These are phyloP conservation scores for Octodon degus DNA, from an alignment of 2,113 vertebrate species.

Conservation along the genomic window DNA sequence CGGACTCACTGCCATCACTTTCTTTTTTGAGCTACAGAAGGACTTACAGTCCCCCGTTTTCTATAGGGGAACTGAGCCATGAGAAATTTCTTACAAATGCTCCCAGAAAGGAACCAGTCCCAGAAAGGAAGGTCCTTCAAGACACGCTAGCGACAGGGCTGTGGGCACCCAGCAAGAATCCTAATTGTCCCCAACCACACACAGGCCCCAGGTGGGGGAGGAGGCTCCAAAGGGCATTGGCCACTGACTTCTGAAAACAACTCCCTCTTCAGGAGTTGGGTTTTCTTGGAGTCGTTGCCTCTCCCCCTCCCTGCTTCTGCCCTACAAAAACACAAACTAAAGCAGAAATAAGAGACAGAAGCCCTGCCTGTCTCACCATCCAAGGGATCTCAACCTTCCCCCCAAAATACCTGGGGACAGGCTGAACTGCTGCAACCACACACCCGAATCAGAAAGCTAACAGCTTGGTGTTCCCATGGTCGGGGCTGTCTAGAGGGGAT, in stretches of 20 bases:
- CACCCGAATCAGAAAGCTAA: background rate
- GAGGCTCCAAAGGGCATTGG: background rate
- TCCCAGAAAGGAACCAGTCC: conserved; percentile 82
- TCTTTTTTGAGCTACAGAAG: conserved; percentile 85
- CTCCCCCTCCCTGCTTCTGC: background rate
- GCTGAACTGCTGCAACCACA: background rate
- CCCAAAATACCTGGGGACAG: background rate
- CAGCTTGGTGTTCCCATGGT: too few species aligned
- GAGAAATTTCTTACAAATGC: conserved; percentile 88
- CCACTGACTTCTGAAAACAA: background rate
- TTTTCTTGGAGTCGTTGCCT: background rate
- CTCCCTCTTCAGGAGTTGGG: background rate
- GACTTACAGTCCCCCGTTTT: conserved; percentile 87
- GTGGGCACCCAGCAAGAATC: conserved; percentile 79
- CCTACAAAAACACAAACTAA: conserved; percentile 19
- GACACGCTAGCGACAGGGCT: conserved; percentile 45
- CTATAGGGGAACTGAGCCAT: conserved; percentile 90
- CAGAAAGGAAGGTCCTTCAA: conserved; percentile 83
- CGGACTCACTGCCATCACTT: conserved; percentile 80
- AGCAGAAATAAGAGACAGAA: background rate
- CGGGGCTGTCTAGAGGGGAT: background rate
- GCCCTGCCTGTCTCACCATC: too few species aligned
- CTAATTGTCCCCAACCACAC: conserved; percentile 80
- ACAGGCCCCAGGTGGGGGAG: conserved; percentile 53
- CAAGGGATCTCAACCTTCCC: background rate